Evolutionary conservation across 2,797 vertebrate genomes (phyloP), one percentile per base, ranked within the genome.

Genomic region (Neosalanx taihuensis): DNA sequence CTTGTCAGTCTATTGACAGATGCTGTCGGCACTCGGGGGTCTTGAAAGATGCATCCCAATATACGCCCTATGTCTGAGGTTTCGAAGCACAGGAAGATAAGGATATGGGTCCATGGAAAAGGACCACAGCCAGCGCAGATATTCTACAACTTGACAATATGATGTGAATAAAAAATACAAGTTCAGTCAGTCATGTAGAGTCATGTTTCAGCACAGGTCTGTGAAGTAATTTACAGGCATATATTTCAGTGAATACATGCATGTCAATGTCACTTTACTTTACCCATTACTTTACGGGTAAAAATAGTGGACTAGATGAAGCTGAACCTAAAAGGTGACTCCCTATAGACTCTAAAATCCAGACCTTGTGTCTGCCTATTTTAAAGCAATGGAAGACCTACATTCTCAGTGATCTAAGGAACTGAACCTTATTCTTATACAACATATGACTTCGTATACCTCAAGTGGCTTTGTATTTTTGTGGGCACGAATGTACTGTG

Each of bases 271-370:
- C 1, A 56, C 41, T 6, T 46, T 1, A 46, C 12, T 5, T 46
- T 6, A 46, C 51, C 3, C 17, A 7, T 56, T n/a, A 56, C 18
- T n/a, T 17, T 56, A 56, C 18, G 5, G 51, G 9, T 56, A 17
- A 17, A 17, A 17, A 56, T n/a, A 56, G 51, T 56, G 51, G 51
- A 56, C 51, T 56, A 56, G 17, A n/a, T 56, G 51, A 56, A 46
- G 41, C 41, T 56, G 3, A 56, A 56, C 15, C 10, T 29, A 29
- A 46, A 60, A 60, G 58, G 58, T 26, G 4, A 60, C 7, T 26
- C 58, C 20, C 20, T 58, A 60, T 26, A 60, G 10, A 29, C 41
- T 57, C 37, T 57, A 15, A 64, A 70, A 79, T 69, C 77, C 67
- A 66, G 9, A 59, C 67, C 66, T 23, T 13, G 23, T 60, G 12